Evolutionary conservation across 2,888 invertebrate species (phyloP), one percentile per base, ranked within the genome.

Genomic region (Drosophila ustulata): DNA sequence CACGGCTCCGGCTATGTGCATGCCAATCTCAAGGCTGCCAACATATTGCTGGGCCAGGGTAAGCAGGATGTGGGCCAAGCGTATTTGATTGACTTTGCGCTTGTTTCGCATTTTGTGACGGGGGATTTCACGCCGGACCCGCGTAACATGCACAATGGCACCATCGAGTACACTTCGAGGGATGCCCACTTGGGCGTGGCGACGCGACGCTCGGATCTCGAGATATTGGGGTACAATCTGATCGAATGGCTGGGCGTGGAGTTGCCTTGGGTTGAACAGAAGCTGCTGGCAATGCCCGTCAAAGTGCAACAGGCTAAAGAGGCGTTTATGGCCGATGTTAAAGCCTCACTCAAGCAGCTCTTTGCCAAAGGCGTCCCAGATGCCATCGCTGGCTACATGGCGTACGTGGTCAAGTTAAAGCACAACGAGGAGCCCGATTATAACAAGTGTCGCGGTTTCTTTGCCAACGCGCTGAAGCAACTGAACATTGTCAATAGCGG

Each of bases 21-120:
- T 92, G 98, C 97, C 0, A 99, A 99, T 91, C 95, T 99, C 5
- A 99, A 99, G 92, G 98, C 97, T 1, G 96, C 97, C 8, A 99
- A 99, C 92, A 95, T 99, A 71, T 93, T 99, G 25, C 91, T 98
- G 47, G 97, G 97, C 0, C 91, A 94, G 41, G 94, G 94, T 63
- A 94, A 94, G 72, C 94, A 94, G 32, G 94, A 94, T 0, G 94
- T 94, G 77, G 94, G 95, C 78, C 96, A 96, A 88, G 94, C 97
- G 0, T 98, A 96, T 92, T 93, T 99, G 8, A 96, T 99, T 0
- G 99, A 99, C 93, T 99, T 96, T 93, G 99, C 99, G 0, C 93
- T 99, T 41, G 98, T 98, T 0, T 94, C 95, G 11, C 95, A 95
- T 77, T 96, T 95, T 79, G 94, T 94, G 2, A 95, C 95, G 0